Base-by-base conservation (phyloP, 1,140 invertebrate genomes). In the Anastrepha obliqua region DNA sequence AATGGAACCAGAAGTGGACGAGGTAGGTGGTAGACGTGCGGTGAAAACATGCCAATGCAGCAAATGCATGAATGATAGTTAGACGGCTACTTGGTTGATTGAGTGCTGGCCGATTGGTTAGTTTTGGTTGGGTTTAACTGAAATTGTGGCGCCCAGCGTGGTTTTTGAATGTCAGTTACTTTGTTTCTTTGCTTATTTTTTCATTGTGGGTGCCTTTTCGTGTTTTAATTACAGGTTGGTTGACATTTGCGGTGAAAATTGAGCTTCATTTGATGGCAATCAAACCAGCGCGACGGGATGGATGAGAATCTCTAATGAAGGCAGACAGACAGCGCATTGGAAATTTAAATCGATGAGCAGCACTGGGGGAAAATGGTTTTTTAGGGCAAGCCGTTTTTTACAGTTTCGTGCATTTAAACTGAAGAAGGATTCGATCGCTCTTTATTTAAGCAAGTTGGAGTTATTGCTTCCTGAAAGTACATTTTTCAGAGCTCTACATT, bases 241-340 rank as follows among this genome's bases (percentile, higher is more conserved):
- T 67, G 65, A 67, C 65, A 67, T 67, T 67, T 67, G 65, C 42
- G 67, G 67, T 13, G 42, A 74, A 29, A 74, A 67, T 67, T 39
- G 65, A 29, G 29, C 11, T 67, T 39, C 65, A 39, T 67, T 67
- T 67, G 29, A 67, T 39, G 65, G 39, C 39, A 67, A 29, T 67
- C 39, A 67, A 42, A 20, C 20, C 2, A 64, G 62, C 29, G 29
- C 29, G 29, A 29, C 29, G 29, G 29, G 29, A 29, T 29, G 29
- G 29, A 29, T 29, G 29, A 29, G 29, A 29, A 29, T 29, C 29
- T 29, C 29, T 29, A 29, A 29, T 29, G 29, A 29, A 29, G 0
- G 29, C 29, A 29, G 29, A 29, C 29, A 29, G 29, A 29, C 29
- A 29, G 29, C 29, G 29, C 29, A 29, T 29, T 29, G 29, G 29